A percentile compares a stretch with the other conserved stretches of the same genome.
phyloP scores from a whole-genome alignment of 1,140 invertebrate genomes.

The Zaprionus inermis region DNA sequence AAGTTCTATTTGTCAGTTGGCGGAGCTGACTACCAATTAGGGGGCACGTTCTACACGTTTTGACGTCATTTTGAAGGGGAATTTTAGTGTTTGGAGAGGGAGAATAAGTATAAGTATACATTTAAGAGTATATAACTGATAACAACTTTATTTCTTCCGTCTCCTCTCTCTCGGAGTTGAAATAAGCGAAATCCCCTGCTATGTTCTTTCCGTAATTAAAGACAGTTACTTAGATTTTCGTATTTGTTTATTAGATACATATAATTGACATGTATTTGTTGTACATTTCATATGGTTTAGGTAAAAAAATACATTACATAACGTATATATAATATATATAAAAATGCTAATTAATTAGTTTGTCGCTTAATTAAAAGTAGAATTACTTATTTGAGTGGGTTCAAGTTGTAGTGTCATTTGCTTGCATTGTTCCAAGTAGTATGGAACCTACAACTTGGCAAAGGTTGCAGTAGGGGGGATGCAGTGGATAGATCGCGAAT shows the following conservation, averaged over 20 bases:
- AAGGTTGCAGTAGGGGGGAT: neutral
- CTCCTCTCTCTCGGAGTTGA: too few species aligned
- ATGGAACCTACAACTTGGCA: slow-evolving; percentile 2
- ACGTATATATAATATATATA: slow-evolving; percentile 40
- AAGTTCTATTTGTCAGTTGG: slow-evolving; percentile 3
- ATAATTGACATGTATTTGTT: slow-evolving; percentile 49
- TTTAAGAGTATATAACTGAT: too few species aligned
- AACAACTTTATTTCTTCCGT: too few species aligned
- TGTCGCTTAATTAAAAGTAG: slow-evolving; percentile 56
- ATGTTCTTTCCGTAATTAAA: too few species aligned
- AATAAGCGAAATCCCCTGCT: too few species aligned
- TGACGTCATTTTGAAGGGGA: neutral
- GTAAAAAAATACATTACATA: slow-evolving; percentile 54
- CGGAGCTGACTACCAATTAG: neutral
- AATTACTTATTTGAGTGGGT: slow-evolving; percentile 29
- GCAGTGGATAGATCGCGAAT: neutral
- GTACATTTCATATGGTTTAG: slow-evolving; percentile 62
- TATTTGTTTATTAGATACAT: slow-evolving; percentile 65
- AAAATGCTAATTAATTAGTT: slow-evolving; percentile 61
- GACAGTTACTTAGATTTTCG: slow-evolving; percentile 13
- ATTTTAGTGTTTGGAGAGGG: too few species aligned
- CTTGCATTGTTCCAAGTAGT: neutral
- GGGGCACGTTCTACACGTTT: neutral
- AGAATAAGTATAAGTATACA: too few species aligned
- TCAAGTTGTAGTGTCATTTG: neutral